Evolutionary conservation across 2,113 vertebrate species (phyloP).

Genomic region (Seriola dumerili): DNA sequence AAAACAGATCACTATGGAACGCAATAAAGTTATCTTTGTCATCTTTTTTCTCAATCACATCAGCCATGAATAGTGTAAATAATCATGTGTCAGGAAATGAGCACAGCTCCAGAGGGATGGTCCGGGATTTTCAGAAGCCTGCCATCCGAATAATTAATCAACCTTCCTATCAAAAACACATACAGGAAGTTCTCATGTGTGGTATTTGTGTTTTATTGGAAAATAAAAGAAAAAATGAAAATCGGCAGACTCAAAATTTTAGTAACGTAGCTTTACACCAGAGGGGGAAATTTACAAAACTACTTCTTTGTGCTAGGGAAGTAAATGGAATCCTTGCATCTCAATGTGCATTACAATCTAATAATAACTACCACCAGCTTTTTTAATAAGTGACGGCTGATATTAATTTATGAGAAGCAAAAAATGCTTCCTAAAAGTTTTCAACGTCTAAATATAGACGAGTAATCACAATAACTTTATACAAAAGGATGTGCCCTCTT

Average conservation of each 20-base stretch:
- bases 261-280: not conserved
- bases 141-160: no score
- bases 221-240: not conserved
- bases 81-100: slow-evolving; percentile 28
- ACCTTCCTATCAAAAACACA: not conserved
- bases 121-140: not conserved
- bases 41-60: slow-evolving; percentile 26
- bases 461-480: not conserved
- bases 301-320: not conserved
- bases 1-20: slow-evolving; percentile 33
- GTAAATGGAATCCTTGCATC: not conserved
- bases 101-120: slow-evolving; percentile 6
- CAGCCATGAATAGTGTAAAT: slow-evolving; percentile 34
- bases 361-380: not conserved
- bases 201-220: slow-evolving; percentile 7
- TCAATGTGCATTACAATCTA: not conserved
- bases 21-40: not conserved
- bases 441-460: slow-evolving; percentile 37
- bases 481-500: not conserved
- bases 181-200: not conserved
- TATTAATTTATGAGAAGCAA: slow-evolving; percentile 25
- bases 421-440: slow-evolving; percentile 25
- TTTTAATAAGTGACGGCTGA: not conserved
- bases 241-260: not conserved
- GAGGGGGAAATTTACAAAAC: not conserved